Evolutionary conservation across 1,140 invertebrate genomes (phyloP).

Genomic region (Mizuhopecten yessoensis): DNA sequence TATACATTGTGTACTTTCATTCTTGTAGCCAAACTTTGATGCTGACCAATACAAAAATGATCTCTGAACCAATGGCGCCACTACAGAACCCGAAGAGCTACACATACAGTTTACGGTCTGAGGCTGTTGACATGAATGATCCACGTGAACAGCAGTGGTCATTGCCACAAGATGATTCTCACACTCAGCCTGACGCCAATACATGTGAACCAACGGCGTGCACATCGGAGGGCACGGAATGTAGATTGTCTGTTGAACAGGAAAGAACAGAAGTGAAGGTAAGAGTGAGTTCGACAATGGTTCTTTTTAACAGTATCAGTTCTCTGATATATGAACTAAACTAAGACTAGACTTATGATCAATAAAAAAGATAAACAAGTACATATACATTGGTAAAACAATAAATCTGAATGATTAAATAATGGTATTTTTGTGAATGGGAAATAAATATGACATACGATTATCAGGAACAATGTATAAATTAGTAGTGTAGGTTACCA

Average conservation of each 20-base stretch:
- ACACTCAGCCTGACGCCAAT: background rate
- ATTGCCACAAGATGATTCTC: background rate
- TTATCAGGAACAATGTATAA: too few species aligned
- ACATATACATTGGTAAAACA: too few species aligned
- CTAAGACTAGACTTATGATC: too few species aligned
- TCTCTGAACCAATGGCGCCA: background rate
- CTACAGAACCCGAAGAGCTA: slow-evolving; percentile 46
- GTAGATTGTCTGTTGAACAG: background rate
- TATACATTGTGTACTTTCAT: background rate
- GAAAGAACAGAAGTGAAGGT: background rate
- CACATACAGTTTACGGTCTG: background rate
- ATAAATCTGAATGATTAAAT: too few species aligned
- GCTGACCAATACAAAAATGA: slow-evolving; percentile 37
- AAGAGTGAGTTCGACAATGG: too few species aligned
- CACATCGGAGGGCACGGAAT: background rate
- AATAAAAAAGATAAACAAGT: too few species aligned
- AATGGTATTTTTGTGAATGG: too few species aligned
- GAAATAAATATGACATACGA: too few species aligned
- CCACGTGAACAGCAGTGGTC: background rate
- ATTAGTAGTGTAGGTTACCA: too few species aligned
- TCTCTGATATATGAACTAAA: too few species aligned
- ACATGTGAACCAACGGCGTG: background rate
- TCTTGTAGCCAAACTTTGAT: slow-evolving; percentile 54
- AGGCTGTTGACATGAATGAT: background rate
- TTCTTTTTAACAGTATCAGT: too few species aligned